Evolutionary conservation across 1,140 invertebrate genomes (phyloP).

Genomic region (Ganaspis sp.): DNA sequence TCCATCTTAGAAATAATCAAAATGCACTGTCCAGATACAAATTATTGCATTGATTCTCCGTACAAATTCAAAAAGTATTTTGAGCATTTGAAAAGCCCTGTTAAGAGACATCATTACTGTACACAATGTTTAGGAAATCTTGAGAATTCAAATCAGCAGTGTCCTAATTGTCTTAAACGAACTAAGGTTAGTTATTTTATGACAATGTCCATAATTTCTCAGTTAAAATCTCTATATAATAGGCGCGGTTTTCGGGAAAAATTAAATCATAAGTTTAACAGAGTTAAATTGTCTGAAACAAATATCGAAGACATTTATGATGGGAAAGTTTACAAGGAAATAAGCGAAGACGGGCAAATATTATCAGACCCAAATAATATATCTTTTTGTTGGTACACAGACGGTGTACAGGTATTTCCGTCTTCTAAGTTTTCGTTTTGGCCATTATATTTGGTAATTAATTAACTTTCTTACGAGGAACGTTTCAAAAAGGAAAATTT

Average conservation of each 20-base stretch:
- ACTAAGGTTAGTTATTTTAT: conserved; percentile 25
- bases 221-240: conserved; percentile 43
- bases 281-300: conserved; percentile 37
- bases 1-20: conserved; percentile 29
- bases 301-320: conserved; percentile 54
- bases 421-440: no score
- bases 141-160: not conserved
- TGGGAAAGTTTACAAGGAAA: conserved; percentile 45
- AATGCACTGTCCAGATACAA: conserved; percentile 33
- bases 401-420: no score
- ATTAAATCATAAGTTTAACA: conserved; percentile 27
- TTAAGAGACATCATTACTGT: conserved; percentile 39
- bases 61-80: conserved; percentile 43
- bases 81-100: not conserved
- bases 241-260: conserved; percentile 30
- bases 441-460: no score
- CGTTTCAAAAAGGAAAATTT: no score
- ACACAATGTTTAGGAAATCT: conserved; percentile 16
- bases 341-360: conserved; percentile 14
- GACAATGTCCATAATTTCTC: conserved; percentile 39
- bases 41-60: conserved; percentile 31
- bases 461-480: no score
- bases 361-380: conserved; percentile 46
- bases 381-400: no score
- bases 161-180: not conserved